Evolutionary conservation across 1,140 invertebrate genomes (phyloP).

Genomic region (Penaeus indicus): DNA sequence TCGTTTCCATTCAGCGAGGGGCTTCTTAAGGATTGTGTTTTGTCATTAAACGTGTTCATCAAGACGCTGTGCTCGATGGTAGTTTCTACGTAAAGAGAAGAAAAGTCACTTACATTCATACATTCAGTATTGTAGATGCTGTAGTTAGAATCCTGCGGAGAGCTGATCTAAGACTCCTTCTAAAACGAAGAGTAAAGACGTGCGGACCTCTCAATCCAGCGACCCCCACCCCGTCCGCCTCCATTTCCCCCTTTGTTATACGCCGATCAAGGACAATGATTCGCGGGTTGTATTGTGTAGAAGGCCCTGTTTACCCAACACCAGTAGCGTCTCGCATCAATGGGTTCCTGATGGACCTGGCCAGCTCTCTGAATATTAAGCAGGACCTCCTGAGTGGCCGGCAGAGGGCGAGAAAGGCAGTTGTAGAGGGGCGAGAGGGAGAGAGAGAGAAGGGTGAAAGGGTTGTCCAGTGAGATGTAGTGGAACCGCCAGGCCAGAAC

Average conservation of each 20-base stretch:
- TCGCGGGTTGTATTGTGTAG: constrained; percentile 58
- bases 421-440: background rate
- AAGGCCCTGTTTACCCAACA: constrained; percentile 60
- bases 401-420: constrained; percentile 22
- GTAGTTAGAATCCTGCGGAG: too few species aligned
- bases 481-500: background rate
- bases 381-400: constrained; percentile 45
- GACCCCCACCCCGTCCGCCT: constrained; percentile 8
- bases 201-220: background rate
- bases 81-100: too few species aligned
- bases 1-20: constrained; percentile 23
- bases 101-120: too few species aligned
- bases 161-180: too few species aligned
- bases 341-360: constrained; percentile 56
- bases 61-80: too few species aligned
- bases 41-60: background rate
- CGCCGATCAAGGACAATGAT: constrained; percentile 64
- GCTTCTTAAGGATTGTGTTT: constrained; percentile 16
- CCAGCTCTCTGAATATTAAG: constrained; percentile 56
- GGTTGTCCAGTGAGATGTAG: background rate
- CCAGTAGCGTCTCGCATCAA: constrained; percentile 61
- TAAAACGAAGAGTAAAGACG: too few species aligned
- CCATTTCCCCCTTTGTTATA: constrained; percentile 51
- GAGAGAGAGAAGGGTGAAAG: background rate
- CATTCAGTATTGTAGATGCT: too few species aligned